Evolutionary conservation across 1,140 invertebrate species (phyloP), one percentile per base, ranked within the genome.

Genomic region (Papilio dardanus): DNA sequence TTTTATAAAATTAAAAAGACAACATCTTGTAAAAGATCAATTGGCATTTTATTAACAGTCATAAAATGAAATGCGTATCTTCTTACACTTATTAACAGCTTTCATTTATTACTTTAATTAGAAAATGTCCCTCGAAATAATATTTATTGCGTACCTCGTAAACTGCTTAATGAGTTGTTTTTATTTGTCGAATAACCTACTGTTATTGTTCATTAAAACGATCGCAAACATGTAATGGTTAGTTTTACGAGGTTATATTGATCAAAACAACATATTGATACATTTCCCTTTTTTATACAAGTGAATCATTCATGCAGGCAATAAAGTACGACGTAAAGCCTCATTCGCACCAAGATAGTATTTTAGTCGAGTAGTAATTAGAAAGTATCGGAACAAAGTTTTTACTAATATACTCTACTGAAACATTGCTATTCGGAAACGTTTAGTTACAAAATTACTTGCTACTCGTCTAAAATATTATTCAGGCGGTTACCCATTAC

Each of bases 71-170:
- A 30, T 24, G 21, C 54, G 54, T 28, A 62, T 62, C 24, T 24
- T 62, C 54, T 62, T 62, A 62, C 54, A 62, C 54, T 62, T 62
- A 62, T 62, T 62, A 62, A 62, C 54, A 28, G 54, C 54, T 62
- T 62, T 62, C 54, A 62, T 62, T 62, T 30, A 62, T 62, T 62
- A 62, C 54, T 62, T 62, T 62, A 62, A 62, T 62, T 62, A 62
- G 54, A 62, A 62, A 62, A 62, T 28, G 54, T 62, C 54, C 24
- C 54, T 21, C 54, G 21, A 62, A 62, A 62, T 62, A 30, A 62
- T 62, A 62, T 62, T 62, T 62, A 62, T 30, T 62, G 54, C 54
- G 54, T 62, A 62, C 24, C 54, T 62, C 54, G 54, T 62, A 62
- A 62, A 62, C 54, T 21, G 54, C 24, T 62, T 62, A 62, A 62